Base-by-base conservation (phyloP, 2,113 vertebrate genomes). In the Herpailurus yagouaroundi region DNA sequence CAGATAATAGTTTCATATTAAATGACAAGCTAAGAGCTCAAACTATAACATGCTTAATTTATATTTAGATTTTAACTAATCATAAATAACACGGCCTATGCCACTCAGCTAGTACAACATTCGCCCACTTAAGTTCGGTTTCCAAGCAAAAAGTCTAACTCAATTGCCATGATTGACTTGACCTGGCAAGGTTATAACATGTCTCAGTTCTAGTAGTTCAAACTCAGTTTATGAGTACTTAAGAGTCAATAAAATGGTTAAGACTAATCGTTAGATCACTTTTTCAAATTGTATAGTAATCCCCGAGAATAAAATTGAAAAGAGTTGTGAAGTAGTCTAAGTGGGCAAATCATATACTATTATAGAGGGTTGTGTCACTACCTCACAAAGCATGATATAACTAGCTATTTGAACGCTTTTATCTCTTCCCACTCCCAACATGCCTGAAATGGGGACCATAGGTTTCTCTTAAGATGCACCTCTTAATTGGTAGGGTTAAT, bases 41-140 rank as follows among this genome's bases (percentile, higher is more conserved):
- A 76, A 89, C 2, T 48, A 4, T 87, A 94, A 55, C 5, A 50
- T 66, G 41, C 29, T 66, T 88, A 76, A 71, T 52, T 88, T 90
- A 64, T 89, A 89, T 85, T 90, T 80, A 57, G 21, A 45, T 38
- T 85, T 81, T 89, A 95, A 60, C 18, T 95, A 87, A 90, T 25
- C 94, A 45, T 7, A 88, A 94, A 87, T 55, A 83, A n/a, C 16
- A 93, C 90, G 57, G 13, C 0, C n/a, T 80, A 4, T 41, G 31
- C 45, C n/a, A 82, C 48, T 89, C 31, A n/a, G 7, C 3, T 69
- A 60, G 7, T 33, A 86, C 1, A 89, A 55, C 15, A n/a, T 41
- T 41, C 0, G 7, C 13, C 7, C 25, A 89, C 29, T 74, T 80
- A 66, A 68, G 31, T 86, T 90, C 21, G 8, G 18, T 9, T 66